Percentiles rank a stretch among this genome's conserved stretches.
Conservation (phyloP, 2,113 vertebrate species). For the Penelope pileata region DNA sequence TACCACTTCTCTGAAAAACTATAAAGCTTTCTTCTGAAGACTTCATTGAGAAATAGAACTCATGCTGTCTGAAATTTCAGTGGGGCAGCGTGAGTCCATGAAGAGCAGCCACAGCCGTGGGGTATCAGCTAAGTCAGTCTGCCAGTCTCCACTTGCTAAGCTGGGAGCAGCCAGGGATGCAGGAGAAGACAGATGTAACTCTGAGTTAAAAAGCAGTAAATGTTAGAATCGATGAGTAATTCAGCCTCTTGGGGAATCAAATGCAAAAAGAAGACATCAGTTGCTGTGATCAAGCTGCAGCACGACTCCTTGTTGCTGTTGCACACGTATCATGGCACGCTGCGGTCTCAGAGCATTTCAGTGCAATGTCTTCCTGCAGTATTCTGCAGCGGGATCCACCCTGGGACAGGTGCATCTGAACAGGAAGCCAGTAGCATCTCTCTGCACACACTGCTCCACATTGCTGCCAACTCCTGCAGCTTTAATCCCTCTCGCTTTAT, state of each 20-base stretch:
- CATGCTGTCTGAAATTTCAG: not conserved
- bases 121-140: not conserved
- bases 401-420: not conserved
- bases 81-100: not conserved
- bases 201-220: constrained; percentile 8
- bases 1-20: not conserved
- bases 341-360: rapidly evolving
- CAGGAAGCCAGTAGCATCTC: not conserved
- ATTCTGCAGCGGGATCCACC: rapidly evolving
- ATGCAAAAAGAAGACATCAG: not conserved
- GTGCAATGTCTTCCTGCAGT: not conserved
- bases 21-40: not conserved
- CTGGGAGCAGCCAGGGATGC: constrained; percentile 11
- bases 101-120: constrained; percentile 20
- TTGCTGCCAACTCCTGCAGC: not conserved
- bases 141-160: not conserved
- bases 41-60: not conserved
- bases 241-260: not conserved
- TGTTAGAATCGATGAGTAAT: not conserved
- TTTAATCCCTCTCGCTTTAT: not conserved
- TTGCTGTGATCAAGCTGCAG: not conserved
- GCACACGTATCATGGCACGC: rapidly evolving
- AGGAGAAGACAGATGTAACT: not conserved
- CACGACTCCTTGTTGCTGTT: not conserved
- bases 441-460: rapidly evolving